Evolutionary conservation across 2,113 vertebrate genomes (phyloP).

Genomic region (Boulengeromyrus knoepffleri): DNA sequence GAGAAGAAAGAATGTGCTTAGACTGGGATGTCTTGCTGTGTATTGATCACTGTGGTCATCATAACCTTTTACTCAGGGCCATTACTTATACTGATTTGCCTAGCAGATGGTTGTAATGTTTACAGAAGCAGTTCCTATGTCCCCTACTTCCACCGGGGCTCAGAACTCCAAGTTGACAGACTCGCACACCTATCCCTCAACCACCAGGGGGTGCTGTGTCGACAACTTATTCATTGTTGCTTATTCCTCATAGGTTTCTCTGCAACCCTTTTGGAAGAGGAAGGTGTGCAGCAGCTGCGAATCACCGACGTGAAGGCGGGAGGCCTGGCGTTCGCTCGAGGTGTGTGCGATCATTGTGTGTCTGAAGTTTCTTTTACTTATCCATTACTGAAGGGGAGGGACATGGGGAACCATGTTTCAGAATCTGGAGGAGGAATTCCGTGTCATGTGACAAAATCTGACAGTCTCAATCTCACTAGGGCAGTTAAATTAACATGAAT

Average conservation of each 20-base stretch:
- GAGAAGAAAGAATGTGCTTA: background rate
- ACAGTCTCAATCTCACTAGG: background rate
- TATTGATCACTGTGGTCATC: background rate
- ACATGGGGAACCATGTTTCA: background rate
- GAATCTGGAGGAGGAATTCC: background rate
- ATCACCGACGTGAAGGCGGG: conserved; percentile 75
- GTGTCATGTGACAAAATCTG: background rate
- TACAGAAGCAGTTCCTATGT: background rate
- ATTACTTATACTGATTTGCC: background rate
- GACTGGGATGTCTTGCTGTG: background rate
- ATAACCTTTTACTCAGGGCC: background rate
- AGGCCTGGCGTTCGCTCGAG: conserved; percentile 80
- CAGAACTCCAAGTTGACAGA: background rate
- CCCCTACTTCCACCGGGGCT: background rate
- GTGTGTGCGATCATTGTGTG: conserved; percentile 47
- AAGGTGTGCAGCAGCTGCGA: conserved; percentile 74
- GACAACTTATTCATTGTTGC: too few relatives aligned
- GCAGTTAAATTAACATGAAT: background rate
- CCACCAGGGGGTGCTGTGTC: background rate
- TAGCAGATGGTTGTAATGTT: background rate
- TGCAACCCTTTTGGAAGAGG: conserved; percentile 79
- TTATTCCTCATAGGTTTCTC: conserved; percentile 70
- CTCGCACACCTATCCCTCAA: background rate
- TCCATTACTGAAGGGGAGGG: background rate
- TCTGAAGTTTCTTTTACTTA: background rate